These are phyloP conservation scores for Riparia riparia DNA, from an alignment of 2,113 vertebrate species.

Conservation along the genomic window DNA sequence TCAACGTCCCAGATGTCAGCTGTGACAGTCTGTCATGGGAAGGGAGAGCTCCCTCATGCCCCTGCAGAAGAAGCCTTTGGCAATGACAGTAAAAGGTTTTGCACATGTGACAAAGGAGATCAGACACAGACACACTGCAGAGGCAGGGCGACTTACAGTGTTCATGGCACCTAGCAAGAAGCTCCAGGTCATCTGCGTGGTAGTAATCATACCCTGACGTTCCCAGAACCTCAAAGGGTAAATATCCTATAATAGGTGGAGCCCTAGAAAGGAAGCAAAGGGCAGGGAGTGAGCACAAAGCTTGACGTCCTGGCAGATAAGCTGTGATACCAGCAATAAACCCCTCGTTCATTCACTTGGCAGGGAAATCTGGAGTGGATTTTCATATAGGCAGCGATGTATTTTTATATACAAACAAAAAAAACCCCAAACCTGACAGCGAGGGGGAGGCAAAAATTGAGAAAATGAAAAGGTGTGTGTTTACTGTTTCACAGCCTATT, in stretches of 20 bases:
- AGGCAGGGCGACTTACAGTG: conserved; percentile 79
- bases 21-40: background rate
- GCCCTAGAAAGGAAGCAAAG: conserved; percentile 76
- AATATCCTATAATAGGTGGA: conserved; percentile 88
- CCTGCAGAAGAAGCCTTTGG: background rate
- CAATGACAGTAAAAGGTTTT: background rate
- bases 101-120: background rate
- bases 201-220: conserved; percentile 92
- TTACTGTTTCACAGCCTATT: conserved; percentile 40
- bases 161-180: conserved; percentile 89
- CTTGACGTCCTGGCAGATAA: background rate
- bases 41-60: background rate
- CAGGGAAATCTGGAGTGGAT: background rate
- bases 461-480: conserved; percentile 54
- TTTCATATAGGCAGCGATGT: background rate
- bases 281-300: conserved; percentile 5
- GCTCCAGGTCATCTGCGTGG: conserved; percentile 89
- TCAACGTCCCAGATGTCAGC: background rate
- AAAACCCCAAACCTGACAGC: background rate
- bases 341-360: background rate
- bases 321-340: background rate
- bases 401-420: background rate
- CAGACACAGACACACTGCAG: background rate
- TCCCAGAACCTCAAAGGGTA: conserved; percentile 91
- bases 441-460: background rate